Base-by-base conservation (phyloP, 92 coral and sea anemone genomes). In the Montipora capitata region DNA sequence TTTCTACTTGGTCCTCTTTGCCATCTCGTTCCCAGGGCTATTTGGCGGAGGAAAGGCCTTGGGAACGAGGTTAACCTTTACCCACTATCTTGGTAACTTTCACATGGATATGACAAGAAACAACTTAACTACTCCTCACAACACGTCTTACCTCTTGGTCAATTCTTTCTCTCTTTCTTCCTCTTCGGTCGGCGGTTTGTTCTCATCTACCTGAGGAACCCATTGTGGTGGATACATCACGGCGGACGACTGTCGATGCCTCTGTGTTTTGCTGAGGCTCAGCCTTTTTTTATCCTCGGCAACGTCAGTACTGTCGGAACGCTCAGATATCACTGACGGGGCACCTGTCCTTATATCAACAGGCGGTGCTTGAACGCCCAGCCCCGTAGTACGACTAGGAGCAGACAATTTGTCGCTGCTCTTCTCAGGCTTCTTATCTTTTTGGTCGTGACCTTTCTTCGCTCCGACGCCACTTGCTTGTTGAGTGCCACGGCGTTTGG, bases 231-330 rank as follows among this genome's bases (percentile, higher is more conserved):
- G 88, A 11, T 93, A 89, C 12, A 92, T 58, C 54, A 86, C 87
- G 10, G 98, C 98, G 10, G 99, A 98, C 16, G 95, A 84, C 69
- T 79, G 96, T 3, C 99, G 94, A 79, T 95, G 98, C 56, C 75
- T 96, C 48, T 86, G 70, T 2, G 15, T 77, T 72, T 96, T 97
- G n/a, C 80, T 91, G 20, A 94, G 73, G 83, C 96, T 93, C 71
- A 88, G 91, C 49, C 95, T 84, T 78, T 97, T 96, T 68, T 89
- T 94, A 5, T 94, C 97, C 68, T 96, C 99, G 40, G 90, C 89
- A 49, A 90, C 93, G 59, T 97, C 99, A 83, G 96, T 92, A 74
- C 99, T 97, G 81, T 97, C 99, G 13, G 99, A 97, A 38, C 99
- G 93, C 86, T 97, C 99, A 9, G 99, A 97, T 67, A 97, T 93